A percentile compares a stretch with the other conserved stretches of the same genome.
phyloP scores from a whole-genome alignment of 2,888 invertebrate species.

The Clistopyga incitator region DNA sequence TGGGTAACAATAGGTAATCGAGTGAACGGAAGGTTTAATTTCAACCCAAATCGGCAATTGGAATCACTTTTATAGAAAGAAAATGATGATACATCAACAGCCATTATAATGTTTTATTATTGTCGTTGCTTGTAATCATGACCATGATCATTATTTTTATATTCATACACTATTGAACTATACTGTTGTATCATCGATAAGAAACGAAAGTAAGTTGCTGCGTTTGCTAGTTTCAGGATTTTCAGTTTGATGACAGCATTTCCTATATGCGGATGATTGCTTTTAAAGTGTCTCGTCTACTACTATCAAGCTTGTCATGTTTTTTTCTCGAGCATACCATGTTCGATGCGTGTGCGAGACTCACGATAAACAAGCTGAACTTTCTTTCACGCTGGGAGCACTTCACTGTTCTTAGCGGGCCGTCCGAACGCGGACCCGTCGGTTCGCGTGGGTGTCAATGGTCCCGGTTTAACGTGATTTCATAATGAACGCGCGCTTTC shows the following conservation, averaged over 20 bases:
- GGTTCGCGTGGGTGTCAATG: slow-evolving; percentile 72
- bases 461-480: slow-evolving; percentile 78
- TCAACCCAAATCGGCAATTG: background rate
- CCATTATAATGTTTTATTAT: too few relatives aligned
- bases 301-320: background rate
- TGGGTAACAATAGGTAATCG: background rate
- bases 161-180: too few relatives aligned
- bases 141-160: too few relatives aligned
- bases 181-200: too few relatives aligned
- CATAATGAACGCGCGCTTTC: slow-evolving; percentile 71
- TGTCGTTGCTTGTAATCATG: too few relatives aligned
- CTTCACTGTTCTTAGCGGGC: slow-evolving; percentile 12
- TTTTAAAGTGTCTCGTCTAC: background rate
- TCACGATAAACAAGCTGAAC: slow-evolving; percentile 70
- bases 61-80: background rate
- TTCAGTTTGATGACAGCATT: background rate
- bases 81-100: background rate
- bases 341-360: background rate
- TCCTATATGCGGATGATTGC: background rate
- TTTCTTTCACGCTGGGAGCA: slow-evolving; percentile 70
- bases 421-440: slow-evolving; percentile 24
- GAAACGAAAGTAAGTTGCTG: too few relatives aligned
- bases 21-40: background rate
- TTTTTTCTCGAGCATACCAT: background rate
- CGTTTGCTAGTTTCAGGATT: background rate